phyloP scores from a whole-genome alignment of 2,113 vertebrate species.

The Cricetomys ansorgei region DNA sequence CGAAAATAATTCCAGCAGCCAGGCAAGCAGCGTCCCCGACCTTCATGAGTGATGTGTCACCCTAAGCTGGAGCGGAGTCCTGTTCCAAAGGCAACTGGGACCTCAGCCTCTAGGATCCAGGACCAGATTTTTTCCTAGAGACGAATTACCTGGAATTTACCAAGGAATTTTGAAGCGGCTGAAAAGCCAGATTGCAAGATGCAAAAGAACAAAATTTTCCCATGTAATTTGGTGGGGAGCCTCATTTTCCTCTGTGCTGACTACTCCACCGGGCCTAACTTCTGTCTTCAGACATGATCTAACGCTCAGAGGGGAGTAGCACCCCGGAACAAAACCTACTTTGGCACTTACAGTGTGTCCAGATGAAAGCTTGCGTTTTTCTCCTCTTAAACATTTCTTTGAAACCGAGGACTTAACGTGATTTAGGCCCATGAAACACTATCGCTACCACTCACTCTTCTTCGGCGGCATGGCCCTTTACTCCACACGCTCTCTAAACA shows the following conservation, averaged over 20 bases:
- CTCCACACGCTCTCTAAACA: constrained; percentile 89
- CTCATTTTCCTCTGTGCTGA: background rate
- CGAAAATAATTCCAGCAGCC: background rate
- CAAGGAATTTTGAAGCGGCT: background rate
- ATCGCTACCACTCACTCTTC: constrained; percentile 84
- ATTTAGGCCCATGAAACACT: constrained; percentile 84
- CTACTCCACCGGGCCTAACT: background rate
- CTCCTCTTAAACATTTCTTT: constrained; percentile 63
- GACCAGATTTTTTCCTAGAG: background rate
- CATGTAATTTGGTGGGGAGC: background rate
- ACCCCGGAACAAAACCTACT: constrained; percentile 28
- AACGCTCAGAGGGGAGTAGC: background rate
- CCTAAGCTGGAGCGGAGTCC: background rate
- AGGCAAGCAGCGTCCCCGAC: background rate
- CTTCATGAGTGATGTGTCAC: background rate
- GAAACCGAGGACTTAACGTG: constrained; percentile 76
- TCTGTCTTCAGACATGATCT: constrained; percentile 44
- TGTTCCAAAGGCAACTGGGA: background rate
- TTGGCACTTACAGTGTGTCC: constrained; percentile 47
- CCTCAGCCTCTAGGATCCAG: background rate
- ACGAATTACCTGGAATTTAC: constrained; percentile 13
- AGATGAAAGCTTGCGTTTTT: constrained; percentile 63
- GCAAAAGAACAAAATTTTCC: background rate
- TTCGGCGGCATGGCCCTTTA: constrained; percentile 86
- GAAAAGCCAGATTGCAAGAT: background rate